A percentile compares a stretch with the other conserved stretches of the same genome.
phyloP scores from a whole-genome alignment of 2,888 invertebrate genomes.

The Agriopis marginaria region DNA sequence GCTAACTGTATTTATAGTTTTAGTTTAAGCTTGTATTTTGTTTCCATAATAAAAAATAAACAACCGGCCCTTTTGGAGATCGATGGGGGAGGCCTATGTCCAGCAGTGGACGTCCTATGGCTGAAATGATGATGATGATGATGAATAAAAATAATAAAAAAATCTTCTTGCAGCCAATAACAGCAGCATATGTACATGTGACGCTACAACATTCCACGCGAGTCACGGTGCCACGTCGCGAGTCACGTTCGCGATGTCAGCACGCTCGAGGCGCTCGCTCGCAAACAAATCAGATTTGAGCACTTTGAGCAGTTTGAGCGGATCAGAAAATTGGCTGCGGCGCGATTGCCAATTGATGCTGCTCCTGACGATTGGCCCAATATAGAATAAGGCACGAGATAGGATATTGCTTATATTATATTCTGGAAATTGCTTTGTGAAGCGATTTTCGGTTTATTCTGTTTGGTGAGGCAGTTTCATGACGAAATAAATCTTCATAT shows the following conservation, averaged over 20 bases:
- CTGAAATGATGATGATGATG: no score
- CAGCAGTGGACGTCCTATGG: no score
- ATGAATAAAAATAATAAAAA: no score
- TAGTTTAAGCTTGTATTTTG: no score
- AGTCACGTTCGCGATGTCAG: constrained; percentile 32
- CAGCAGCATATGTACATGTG: neutral
- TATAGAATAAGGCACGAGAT: constrained; percentile 42
- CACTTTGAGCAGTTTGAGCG: constrained; percentile 42
- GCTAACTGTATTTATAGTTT: no score
- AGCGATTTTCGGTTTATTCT: constrained; percentile 31
- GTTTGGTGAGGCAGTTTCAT: constrained; percentile 6
- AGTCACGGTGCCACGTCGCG: neutral
- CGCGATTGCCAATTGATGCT: constrained; percentile 51
- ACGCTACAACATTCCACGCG: neutral
- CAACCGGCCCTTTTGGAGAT: no score
- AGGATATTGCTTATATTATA: constrained; percentile 48
- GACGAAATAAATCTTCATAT: neutral
- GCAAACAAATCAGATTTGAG: constrained; percentile 61
- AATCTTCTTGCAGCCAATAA: constrained; percentile 23
- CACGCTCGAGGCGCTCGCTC: constrained; percentile 33
- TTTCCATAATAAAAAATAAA: no score
- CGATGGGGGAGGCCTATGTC: no score
- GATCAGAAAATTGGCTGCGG: constrained; percentile 54
- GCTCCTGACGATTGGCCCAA: constrained; percentile 49
- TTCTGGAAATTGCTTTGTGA: constrained; percentile 42